Conservation (phyloP, 2,888 invertebrate species). For the Thereva unica region DNA sequence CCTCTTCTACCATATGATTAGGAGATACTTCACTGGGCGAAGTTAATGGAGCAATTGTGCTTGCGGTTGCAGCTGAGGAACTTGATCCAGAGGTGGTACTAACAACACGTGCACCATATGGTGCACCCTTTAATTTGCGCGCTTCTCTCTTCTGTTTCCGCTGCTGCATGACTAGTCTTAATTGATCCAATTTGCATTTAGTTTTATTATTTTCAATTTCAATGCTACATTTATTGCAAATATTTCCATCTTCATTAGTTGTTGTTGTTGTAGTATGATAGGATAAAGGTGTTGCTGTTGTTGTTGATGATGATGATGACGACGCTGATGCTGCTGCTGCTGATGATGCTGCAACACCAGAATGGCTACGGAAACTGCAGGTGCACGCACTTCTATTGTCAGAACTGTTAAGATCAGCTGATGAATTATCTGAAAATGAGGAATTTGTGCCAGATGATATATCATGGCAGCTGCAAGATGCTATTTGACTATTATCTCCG, state of each 20-base stretch:
- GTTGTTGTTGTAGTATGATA: not conserved
- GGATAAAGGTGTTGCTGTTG: conserved; percentile 1
- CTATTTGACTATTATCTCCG: not conserved
- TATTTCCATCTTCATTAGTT: conserved; percentile 40
- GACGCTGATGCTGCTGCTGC: not conserved
- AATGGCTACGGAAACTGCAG: conserved; percentile 48
- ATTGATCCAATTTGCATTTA: conserved; percentile 83
- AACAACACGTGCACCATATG: conserved; percentile 59
- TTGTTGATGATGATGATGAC: not conserved
- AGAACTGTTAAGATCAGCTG: conserved; percentile 32
- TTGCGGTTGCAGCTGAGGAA: conserved; percentile 39
- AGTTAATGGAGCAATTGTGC: conserved; percentile 46
- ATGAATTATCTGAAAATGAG: conserved; percentile 19
- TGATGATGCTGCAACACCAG: conserved; percentile 37
- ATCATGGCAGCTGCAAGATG: conserved; percentile 12
- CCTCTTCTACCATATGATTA: conserved; percentile 58
- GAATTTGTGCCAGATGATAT: conserved; percentile 44
- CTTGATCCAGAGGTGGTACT: conserved; percentile 16
- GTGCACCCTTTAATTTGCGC: conserved; percentile 69
- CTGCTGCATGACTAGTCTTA: conserved; percentile 89
- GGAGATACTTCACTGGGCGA: conserved; percentile 54
- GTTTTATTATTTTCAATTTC: conserved; percentile 77
- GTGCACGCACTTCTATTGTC: conserved; percentile 48
- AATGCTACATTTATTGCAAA: conserved; percentile 60
- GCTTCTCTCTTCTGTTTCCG: conserved; percentile 82